Percentiles rank a stretch among this genome's conserved stretches.
Evolutionary conservation across 2,888 invertebrate species (phyloP).

Genomic region (Syrista parreyssii): DNA sequence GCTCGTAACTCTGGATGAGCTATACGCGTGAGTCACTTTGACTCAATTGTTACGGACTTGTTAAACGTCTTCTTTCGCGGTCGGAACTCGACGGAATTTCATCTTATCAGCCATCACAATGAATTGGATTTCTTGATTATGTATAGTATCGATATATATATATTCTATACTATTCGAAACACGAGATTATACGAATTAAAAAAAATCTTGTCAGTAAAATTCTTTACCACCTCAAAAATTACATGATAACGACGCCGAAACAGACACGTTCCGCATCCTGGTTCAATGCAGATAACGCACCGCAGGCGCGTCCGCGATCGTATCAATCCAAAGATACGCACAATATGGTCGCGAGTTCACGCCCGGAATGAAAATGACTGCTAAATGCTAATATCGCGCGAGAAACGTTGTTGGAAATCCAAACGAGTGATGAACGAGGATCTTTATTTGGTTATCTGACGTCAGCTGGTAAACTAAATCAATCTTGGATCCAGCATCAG

Average conservation of each 20-base stretch:
- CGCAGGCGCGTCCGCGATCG: not conserved
- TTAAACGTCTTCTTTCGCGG: not conserved
- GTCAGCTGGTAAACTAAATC: not conserved
- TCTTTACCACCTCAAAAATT: not conserved
- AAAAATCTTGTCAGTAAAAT: not conserved
- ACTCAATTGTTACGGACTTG: not conserved
- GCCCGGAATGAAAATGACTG: not conserved
- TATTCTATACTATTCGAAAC: no score
- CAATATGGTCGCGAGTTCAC: not conserved
- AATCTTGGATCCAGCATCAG: not conserved
- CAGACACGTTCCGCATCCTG: not conserved
- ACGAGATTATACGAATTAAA: no score
- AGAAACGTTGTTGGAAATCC: not conserved
- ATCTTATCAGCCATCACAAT: not conserved
- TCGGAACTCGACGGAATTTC: not conserved
- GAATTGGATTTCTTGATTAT: not conserved
- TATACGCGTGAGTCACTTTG: not conserved
- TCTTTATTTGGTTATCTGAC: not conserved
- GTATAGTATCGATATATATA: no score
- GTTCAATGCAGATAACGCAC: not conserved
- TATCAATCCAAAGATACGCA: not conserved
- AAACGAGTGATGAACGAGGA: not conserved
- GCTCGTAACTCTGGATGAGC: not conserved
- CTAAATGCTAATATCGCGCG: not conserved
- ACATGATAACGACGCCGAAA: not conserved